phyloP scores from a whole-genome alignment of 2,797 vertebrate species.

The Mormyrus hasselquistii region DNA sequence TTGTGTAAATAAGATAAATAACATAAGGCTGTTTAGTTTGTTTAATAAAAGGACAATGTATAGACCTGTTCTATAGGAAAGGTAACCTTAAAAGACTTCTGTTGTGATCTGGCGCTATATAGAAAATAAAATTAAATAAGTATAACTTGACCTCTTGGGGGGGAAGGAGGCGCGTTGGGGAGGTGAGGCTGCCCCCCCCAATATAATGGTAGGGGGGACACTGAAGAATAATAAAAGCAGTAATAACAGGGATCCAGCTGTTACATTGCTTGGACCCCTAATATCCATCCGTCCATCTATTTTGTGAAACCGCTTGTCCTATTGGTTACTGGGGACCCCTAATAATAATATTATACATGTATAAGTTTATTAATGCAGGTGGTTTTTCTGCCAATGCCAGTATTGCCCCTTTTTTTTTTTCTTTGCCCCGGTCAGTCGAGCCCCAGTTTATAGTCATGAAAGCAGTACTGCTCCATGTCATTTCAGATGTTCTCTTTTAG shows the following conservation, averaged over 20 bases:
- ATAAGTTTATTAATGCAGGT: not conserved
- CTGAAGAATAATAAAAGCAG: not conserved
- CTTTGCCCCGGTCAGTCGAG: not conserved
- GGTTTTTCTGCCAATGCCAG: not conserved
- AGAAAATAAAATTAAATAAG: no score
- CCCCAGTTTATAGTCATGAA: not conserved
- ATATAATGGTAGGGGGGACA: no score
- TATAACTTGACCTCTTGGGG: no score
- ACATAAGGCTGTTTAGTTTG: no score
- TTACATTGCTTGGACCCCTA: not conserved
- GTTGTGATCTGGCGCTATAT: no score
- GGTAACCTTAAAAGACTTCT: no score
- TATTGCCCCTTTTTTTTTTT: not conserved
- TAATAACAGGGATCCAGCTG: not conserved
- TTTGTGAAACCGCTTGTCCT: not conserved
- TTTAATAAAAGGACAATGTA: no score
- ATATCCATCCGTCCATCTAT: not conserved
- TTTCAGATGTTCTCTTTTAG: not conserved
- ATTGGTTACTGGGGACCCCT: not conserved
- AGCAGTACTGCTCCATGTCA: not conserved
- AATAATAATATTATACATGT: not conserved
- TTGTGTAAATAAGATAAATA: no score
- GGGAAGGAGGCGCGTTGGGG: no score
- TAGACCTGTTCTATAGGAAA: no score
- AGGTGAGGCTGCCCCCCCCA: no score